phyloP scores from a whole-genome alignment of 2,888 invertebrate species.

The Chouioia cunea region DNA sequence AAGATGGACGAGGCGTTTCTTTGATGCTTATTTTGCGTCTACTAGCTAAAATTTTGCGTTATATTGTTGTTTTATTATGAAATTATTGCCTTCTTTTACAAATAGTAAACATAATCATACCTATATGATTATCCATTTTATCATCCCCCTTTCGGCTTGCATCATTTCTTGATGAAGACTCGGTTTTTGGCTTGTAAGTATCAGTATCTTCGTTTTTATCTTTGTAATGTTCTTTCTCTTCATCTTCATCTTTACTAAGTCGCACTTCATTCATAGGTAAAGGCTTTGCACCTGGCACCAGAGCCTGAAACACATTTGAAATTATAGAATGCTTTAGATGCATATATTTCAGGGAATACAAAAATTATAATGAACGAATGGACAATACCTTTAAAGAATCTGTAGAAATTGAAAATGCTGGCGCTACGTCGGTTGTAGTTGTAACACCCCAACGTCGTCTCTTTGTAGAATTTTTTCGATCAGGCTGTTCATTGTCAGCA shows the following conservation, averaged over 20 bases:
- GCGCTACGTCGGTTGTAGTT: slow-evolving; percentile 69
- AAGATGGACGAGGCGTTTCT: slow-evolving; percentile 76
- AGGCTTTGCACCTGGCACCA: slow-evolving; percentile 70
- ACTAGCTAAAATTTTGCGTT: slow-evolving; percentile 60
- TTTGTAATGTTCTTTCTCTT: slow-evolving; percentile 62
- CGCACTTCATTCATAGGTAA: slow-evolving; percentile 67
- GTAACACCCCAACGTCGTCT: slow-evolving; percentile 69
- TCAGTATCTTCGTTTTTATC: slow-evolving; percentile 57
- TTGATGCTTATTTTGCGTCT: slow-evolving; percentile 81
- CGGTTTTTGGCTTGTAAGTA: slow-evolving; percentile 58
- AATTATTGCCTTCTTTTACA: background rate
- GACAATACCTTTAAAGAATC: slow-evolving; percentile 78
- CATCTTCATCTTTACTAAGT: slow-evolving; percentile 67
- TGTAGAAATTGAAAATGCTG: slow-evolving; percentile 80
- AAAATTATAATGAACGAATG: slow-evolving; percentile 13
- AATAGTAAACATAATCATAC: slow-evolving; percentile 49
- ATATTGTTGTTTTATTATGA: slow-evolving; percentile 7
- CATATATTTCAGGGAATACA: too few species aligned
- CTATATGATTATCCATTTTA: slow-evolving; percentile 64
- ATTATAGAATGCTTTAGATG: slow-evolving; percentile 2
- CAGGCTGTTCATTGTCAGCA: slow-evolving; percentile 56
- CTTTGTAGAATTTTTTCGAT: slow-evolving; percentile 61
- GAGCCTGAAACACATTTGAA: slow-evolving; percentile 55
- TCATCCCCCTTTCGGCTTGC: slow-evolving; percentile 59
- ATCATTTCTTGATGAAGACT: slow-evolving; percentile 56